Evolutionary conservation across 2,888 invertebrate genomes (phyloP).

Genomic region (Andrena marginata): DNA sequence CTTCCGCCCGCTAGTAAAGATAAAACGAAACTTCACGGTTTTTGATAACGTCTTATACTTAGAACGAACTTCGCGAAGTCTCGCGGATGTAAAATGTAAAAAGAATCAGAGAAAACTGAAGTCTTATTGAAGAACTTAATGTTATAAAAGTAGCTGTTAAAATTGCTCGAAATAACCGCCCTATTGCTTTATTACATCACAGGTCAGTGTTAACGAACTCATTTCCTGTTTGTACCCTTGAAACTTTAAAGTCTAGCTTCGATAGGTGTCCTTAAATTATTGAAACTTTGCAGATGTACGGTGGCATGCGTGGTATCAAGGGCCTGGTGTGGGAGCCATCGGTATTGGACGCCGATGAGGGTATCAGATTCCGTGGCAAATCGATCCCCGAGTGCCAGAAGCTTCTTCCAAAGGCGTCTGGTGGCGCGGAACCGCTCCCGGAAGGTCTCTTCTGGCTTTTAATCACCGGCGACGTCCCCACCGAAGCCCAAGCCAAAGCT

Average conservation of each 20-base stretch:
- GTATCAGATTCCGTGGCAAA: conserved; percentile 97
- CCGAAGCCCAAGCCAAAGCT: conserved; percentile 89
- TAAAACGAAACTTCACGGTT: background rate
- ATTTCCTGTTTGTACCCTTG: background rate
- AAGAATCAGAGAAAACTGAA: background rate
- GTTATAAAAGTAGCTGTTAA: too few species aligned
- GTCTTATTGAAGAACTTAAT: too few species aligned
- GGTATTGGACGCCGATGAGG: conserved; percentile 97
- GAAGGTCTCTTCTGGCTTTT: conserved; percentile 98
- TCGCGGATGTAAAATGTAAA: background rate
- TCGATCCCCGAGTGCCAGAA: conserved; percentile 97
- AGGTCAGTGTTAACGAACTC: conserved; percentile 17
- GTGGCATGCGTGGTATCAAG: conserved; percentile 98
- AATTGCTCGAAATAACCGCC: background rate
- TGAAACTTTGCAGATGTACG: conserved; percentile 89
- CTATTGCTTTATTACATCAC: conserved; percentile 10
- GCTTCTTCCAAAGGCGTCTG: conserved; percentile 92
- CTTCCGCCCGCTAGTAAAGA: background rate
- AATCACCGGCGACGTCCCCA: conserved; percentile 95
- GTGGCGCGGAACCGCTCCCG: conserved; percentile 94
- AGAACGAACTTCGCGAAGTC: background rate
- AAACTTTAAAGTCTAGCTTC: background rate
- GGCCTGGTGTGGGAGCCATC: conserved; percentile 98
- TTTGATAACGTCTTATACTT: background rate
- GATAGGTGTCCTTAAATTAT: background rate